Conservation (phyloP, 2,797 vertebrate species). For the Fistularia commersonii region DNA sequence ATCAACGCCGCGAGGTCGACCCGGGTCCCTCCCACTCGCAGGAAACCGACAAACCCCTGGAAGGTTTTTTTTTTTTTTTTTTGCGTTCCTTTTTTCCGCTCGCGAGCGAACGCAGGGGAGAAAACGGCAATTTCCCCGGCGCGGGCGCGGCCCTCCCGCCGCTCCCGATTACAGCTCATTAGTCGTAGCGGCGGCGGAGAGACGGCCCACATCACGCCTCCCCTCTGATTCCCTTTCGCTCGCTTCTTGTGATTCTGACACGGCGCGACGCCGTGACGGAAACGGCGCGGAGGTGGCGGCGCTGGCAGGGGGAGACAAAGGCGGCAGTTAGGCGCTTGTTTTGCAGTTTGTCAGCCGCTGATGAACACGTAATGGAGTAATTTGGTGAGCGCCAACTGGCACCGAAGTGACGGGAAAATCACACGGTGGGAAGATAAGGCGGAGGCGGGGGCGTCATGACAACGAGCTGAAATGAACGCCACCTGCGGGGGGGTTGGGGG, state of each 20-base stretch:
- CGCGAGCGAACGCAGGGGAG: slow-evolving; percentile 39
- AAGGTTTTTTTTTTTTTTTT: too few species aligned
- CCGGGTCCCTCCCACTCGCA: too few species aligned
- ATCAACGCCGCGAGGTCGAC: too few species aligned
- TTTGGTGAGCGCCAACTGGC: too few species aligned
- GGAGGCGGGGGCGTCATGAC: too few species aligned
- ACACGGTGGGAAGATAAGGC: too few species aligned
- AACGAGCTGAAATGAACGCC: too few species aligned
- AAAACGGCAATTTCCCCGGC: slow-evolving; percentile 52
- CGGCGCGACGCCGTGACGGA: slow-evolving; percentile 26
- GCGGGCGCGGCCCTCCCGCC: slow-evolving; percentile 61
- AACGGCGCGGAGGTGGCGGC: background rate
- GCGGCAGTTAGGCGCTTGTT: slow-evolving; percentile 10
- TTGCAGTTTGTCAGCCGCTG: slow-evolving; percentile 64
- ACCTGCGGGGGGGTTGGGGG: too few species aligned
- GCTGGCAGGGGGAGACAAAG: slow-evolving; percentile 23
- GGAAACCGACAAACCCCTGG: too few species aligned
- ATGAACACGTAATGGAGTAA: too few species aligned
- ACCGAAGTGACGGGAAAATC: too few species aligned
- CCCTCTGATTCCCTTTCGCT: slow-evolving; percentile 57
- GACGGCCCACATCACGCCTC: slow-evolving; percentile 44
- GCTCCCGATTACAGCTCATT: slow-evolving; percentile 73
- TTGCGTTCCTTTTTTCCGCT: slow-evolving; percentile 45
- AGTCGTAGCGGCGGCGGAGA: slow-evolving; percentile 53
- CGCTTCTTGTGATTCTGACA: slow-evolving; percentile 48